Base-by-base conservation (phyloP, 2,888 invertebrate species). In the Coelopa pilipes region DNA sequence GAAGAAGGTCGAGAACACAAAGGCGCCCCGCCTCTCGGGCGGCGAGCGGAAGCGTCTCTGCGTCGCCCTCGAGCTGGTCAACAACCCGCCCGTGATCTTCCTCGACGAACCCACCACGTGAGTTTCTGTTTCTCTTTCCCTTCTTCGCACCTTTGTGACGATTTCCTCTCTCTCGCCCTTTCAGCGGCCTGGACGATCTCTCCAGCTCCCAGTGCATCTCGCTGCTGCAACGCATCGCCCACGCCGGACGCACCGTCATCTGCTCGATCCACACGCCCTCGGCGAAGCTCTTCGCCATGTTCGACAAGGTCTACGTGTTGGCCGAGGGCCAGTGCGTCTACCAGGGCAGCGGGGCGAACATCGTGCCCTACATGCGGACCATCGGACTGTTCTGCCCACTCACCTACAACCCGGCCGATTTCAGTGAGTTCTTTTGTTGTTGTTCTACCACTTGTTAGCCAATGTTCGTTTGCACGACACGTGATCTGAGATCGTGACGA, bases 211-310 rank as follows among this genome's bases (percentile, higher is more conserved):
- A 97, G 78, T 97, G 97, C 84, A 91, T 98, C 19, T 90, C 93
- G 0, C 89, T 98, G 19, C 89, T 98, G n/a, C 94, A 94, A 84
- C 90, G 92, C 45, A 90, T 98, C 67, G 96, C 97, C 0, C 89
- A 92, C 74, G 93, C 93, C 0, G 98, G 98, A 0, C 90, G 98
- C 47, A 98, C 97, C 0, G 94, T 98, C 9, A 91, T 98, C 73
- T 98, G 97, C 83, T 97, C 97, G 0, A 92, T 98, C 69, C 98
- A 98, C 88, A 97, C 98, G n/a, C 98, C 98, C 0, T 97, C 96
- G 76, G 97, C 98, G 0, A 93, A 93, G 79, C 89, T 97, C 68
- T 98, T 98, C 86, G 92, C 95, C 15, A 93, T 94, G 89, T 96
- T 98, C 85, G 96, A 95, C 87, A 93, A 97, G 84, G 92, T 97